Conservation (phyloP, 2,797 vertebrate species). For the Caiman crocodilus region DNA sequence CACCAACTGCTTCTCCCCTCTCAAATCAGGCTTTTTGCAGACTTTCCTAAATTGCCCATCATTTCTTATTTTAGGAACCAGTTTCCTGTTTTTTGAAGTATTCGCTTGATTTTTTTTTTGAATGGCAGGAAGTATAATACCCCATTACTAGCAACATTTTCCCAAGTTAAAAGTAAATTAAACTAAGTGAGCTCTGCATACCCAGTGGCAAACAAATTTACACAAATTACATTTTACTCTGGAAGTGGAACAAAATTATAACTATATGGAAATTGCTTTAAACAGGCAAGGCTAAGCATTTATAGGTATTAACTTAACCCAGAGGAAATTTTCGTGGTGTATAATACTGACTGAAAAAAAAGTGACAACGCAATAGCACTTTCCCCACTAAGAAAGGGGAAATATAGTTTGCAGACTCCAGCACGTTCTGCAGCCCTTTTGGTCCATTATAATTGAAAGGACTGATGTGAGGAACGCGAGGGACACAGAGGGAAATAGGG, state of each 20-base stretch:
- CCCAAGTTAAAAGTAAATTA: constrained; percentile 2
- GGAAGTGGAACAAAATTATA: constrained; percentile 18
- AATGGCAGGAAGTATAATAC: not conserved
- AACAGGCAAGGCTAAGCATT: not conserved
- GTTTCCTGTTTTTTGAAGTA: not conserved
- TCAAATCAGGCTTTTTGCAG: not conserved
- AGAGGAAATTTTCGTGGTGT: not conserved
- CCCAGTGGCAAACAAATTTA: not conserved
- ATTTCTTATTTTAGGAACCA: not conserved
- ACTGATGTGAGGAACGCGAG: not conserved
- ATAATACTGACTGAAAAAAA: not conserved
- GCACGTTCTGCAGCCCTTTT: not conserved
- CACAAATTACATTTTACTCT: constrained; percentile 44
- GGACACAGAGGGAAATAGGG: not conserved
- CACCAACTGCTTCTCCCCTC: not conserved
- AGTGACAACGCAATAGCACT: not conserved
- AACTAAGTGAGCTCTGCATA: constrained; percentile 27
- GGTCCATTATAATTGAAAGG: not conserved
- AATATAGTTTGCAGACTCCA: not conserved
- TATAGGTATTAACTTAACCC: constrained; percentile 16
- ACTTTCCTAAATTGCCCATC: constrained; percentile 13
- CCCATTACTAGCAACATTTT: not conserved
- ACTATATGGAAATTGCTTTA: constrained; percentile 17
- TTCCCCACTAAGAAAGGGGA: not conserved
- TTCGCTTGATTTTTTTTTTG: not conserved